These are phyloP conservation scores for Dasyurus viverrinus DNA, from an alignment of 2,113 vertebrate species.

Conservation along the genomic window DNA sequence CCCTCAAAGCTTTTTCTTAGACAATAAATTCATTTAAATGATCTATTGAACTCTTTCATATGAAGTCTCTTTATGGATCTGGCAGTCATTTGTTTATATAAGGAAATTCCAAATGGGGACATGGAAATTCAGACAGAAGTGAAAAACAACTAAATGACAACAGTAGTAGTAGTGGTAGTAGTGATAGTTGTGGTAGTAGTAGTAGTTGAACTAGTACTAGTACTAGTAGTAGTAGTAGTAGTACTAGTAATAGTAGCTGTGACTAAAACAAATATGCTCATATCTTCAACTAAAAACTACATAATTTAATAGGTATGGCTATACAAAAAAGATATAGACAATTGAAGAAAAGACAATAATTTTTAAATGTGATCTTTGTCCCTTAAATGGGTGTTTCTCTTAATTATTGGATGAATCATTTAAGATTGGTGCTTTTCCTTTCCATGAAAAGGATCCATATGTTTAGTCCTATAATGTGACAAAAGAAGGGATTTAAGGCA, in stretches of 20 bases:
- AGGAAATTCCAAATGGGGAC: not conserved
- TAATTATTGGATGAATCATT: not conserved
- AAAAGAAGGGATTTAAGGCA: not conserved
- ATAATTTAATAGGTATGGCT: not conserved
- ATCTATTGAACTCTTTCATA: not conserved
- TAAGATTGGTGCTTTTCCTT: not conserved
- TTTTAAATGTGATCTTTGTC: not conserved
- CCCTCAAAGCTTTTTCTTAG: not conserved
- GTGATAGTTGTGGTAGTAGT: too few species aligned
- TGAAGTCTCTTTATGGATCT: not conserved
- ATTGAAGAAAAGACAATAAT: not conserved
- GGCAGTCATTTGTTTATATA: not conserved
- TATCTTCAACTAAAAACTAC: not conserved
- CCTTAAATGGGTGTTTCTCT: not conserved
- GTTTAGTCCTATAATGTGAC: not conserved
- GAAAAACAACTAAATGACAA: not conserved
- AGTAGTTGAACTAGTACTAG: not conserved
- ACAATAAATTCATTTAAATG: not conserved
- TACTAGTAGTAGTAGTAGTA: too few species aligned
- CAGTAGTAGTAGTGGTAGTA: too few species aligned
- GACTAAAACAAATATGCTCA: not conserved
- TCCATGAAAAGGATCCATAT: not conserved
- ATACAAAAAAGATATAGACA: not conserved
- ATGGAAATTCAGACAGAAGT: not conserved
- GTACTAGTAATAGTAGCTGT: not conserved